A percentile compares a stretch with the other conserved stretches of the same genome.
Evolutionary conservation across 2,888 invertebrate genomes (phyloP).

Genomic region (Encarsia formosa): DNA sequence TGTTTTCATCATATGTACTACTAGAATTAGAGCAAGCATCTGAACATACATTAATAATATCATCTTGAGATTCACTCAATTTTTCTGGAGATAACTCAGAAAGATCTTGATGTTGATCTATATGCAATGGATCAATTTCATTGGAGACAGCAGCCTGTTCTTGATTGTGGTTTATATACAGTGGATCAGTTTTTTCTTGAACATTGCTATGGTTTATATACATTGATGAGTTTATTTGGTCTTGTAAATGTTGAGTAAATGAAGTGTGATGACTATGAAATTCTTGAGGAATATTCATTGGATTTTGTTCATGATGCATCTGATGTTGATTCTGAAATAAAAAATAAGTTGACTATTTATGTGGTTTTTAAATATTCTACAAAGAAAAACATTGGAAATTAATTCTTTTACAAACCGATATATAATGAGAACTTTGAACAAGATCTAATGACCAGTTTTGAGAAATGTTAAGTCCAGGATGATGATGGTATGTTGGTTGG

Average conservation of each 20-base stretch:
- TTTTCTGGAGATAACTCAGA: slow-evolving; percentile 13
- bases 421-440: slow-evolving; percentile 44
- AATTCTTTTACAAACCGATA: slow-evolving; percentile 36
- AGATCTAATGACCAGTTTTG: slow-evolving; percentile 48
- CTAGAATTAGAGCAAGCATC: slow-evolving; percentile 33
- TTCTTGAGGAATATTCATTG: slow-evolving; percentile 16
- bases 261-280: slow-evolving; percentile 32
- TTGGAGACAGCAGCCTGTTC: too few relatives aligned
- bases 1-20: slow-evolving; percentile 37
- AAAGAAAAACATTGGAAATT: not conserved
- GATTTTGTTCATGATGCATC: slow-evolving; percentile 29
- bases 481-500: slow-evolving; percentile 38
- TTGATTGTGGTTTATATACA: slow-evolving; percentile 19
- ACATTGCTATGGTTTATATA: slow-evolving; percentile 31
- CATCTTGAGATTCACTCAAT: slow-evolving; percentile 17
- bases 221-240: slow-evolving; percentile 32
- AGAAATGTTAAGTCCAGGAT: slow-evolving; percentile 37
- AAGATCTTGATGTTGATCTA: slow-evolving; percentile 12
- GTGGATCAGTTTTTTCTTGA: slow-evolving; percentile 31
- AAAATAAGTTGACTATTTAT: not conserved
- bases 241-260: slow-evolving; percentile 36
- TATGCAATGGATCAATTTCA: slow-evolving; percentile 30
- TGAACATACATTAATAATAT: slow-evolving; percentile 26
- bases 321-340: slow-evolving; percentile 32
- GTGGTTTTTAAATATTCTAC: not conserved